Conservation (phyloP, 2,797 vertebrate species). For the Merluccius polli region DNA sequence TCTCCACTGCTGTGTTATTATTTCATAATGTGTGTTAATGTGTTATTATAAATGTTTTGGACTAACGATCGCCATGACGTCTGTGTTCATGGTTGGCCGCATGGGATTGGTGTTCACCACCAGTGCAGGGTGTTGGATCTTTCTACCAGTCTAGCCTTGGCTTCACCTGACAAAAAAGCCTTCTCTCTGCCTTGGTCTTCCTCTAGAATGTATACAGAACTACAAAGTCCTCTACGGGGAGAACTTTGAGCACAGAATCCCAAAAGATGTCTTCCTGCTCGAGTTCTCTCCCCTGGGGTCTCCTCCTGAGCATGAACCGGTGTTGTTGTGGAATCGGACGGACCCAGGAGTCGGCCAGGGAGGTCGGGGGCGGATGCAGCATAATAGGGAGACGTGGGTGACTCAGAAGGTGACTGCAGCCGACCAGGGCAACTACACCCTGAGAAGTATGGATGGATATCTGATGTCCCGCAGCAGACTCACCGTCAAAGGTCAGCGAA, state of each 20-base stretch:
- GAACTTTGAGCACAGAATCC: slow-evolving; percentile 56
- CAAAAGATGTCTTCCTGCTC: slow-evolving; percentile 52
- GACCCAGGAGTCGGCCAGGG: slow-evolving; percentile 28
- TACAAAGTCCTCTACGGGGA: slow-evolving; percentile 61
- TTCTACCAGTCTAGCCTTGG: neutral
- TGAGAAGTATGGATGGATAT: slow-evolving; percentile 50
- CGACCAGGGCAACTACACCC: slow-evolving; percentile 71
- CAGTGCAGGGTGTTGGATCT: neutral
- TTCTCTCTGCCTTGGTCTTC: neutral
- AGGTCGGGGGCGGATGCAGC: slow-evolving; percentile 50
- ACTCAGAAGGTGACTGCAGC: slow-evolving; percentile 62
- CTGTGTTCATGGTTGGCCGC: too few relatives aligned
- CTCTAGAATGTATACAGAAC: slow-evolving; percentile 61
- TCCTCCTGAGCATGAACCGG: slow-evolving; percentile 43
- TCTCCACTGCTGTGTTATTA: neutral
- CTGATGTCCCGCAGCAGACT: slow-evolving; percentile 61
- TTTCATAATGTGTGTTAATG: too few relatives aligned
- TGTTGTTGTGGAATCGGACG: slow-evolving; percentile 66
- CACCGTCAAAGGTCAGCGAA: slow-evolving; percentile 63
- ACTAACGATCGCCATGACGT: too few relatives aligned
- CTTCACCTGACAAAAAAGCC: neutral
- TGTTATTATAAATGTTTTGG: too few relatives aligned
- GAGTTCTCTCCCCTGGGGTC: slow-evolving; percentile 59
- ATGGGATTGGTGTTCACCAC: neutral
- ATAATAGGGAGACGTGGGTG: slow-evolving; percentile 57